Conservation (phyloP, 2,888 invertebrate species). For the Luperina nickerlii region DNA sequence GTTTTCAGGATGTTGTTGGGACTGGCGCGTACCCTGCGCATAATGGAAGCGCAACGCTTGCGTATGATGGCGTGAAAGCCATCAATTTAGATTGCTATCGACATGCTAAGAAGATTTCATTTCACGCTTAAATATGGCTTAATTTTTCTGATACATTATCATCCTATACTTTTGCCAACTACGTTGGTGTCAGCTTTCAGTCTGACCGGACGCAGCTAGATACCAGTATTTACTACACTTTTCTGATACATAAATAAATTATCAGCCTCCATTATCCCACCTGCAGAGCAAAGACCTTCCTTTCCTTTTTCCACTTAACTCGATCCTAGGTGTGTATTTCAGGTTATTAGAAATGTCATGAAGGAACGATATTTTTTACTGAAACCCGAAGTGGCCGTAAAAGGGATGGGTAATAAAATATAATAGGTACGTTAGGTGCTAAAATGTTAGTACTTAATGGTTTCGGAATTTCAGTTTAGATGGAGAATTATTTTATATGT, state of each 20-base stretch:
- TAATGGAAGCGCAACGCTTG: too few relatives aligned
- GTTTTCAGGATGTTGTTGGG: too few relatives aligned
- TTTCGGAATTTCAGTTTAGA: constrained; percentile 1
- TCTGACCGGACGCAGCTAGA: too few relatives aligned
- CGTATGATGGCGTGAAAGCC: too few relatives aligned
- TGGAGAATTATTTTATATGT: neutral
- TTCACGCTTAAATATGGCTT: too few relatives aligned
- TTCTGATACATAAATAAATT: neutral
- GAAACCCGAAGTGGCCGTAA: constrained; percentile 33
- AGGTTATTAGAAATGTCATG: neutral
- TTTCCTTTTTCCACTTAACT: neutral
- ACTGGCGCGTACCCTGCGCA: too few relatives aligned
- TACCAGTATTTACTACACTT: too few relatives aligned
- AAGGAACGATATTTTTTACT: constrained; percentile 43
- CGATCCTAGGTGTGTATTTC: neutral
- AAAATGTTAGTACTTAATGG: constrained; percentile 37
- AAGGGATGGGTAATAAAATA: constrained; percentile 29
- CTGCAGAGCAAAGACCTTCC: neutral
- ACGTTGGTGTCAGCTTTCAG: too few relatives aligned
- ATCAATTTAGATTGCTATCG: too few relatives aligned
- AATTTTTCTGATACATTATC: too few relatives aligned
- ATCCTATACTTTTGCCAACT: too few relatives aligned
- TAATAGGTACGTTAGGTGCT: constrained; percentile 5
- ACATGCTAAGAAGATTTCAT: too few relatives aligned
- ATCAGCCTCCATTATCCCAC: neutral